Base-by-base conservation (phyloP, 2,888 invertebrate genomes). In the Chaitophorus viminalis region DNA sequence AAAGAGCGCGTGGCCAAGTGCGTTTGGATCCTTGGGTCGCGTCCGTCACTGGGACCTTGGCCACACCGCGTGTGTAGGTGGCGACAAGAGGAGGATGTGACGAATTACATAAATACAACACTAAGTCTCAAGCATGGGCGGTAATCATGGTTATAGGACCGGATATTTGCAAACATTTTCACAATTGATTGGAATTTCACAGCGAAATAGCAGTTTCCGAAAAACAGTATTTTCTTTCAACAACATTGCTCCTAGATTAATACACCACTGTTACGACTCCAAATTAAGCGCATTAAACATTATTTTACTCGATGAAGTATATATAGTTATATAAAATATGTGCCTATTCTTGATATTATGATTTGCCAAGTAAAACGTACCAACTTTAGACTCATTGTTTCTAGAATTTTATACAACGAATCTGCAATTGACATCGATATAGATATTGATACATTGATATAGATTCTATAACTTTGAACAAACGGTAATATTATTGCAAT, bases 1-100 rank as follows among this genome's bases (percentile, higher is more conserved):
- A 87, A 79, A 79, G 87, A 75, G 39, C n/a, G 60, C 54, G 31
- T 39, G 81, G 33, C 87, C 87, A 81, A 81, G 87, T 87, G 87
- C 74, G 79, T 39, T 29, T 31, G 46, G 81, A 75, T 87, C 87
- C 87, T 87, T 87, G 87, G 79, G 72, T 54, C 82, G 9, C 52
- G 31, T 11, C 70, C 39, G 70, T 79, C 81, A 68, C 8, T 65
- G 54, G 46, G 60, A 72, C 87, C 87, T 87, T 87, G 87, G 81
- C 18, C 87, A 21, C 79, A 65, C 33, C 65, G 31, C 11, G 39
- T 18, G 74, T n/a, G 86, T 87, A 87, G 86, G 86, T 74, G 70
- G 79, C 79, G 31, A 36, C 33, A 18, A 52, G 52, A 33, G 76
- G 46, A 78, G 33, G 78, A 72, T 33, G 77, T n/a, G 65, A 31